These are phyloP conservation scores for Chaetoderma sp. DNA, from an alignment of 2,888 invertebrate genomes.

Conservation along the genomic window DNA sequence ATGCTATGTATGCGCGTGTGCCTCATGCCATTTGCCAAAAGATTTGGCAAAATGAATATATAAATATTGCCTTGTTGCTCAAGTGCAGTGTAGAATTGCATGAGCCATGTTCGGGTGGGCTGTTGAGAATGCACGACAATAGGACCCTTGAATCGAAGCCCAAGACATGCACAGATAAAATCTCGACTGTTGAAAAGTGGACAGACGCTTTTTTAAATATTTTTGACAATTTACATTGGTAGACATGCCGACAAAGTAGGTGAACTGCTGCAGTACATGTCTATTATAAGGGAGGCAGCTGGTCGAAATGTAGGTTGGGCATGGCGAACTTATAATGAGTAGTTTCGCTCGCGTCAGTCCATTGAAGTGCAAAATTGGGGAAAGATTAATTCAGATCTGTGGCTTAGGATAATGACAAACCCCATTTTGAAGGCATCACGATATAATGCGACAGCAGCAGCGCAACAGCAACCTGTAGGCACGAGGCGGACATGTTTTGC, in stretches of 20 bases:
- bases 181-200: conserved; percentile 25
- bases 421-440: too few relatives aligned
- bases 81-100: conserved; percentile 17
- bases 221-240: conserved; percentile 4
- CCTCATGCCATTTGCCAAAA: conserved; percentile 8
- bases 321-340: conserved; percentile 28
- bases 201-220: conserved; percentile 29
- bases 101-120: conserved; percentile 12
- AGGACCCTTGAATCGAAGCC: conserved; percentile 13
- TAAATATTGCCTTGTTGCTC: conserved; percentile 21
- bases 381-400: conserved; percentile 21
- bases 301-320: not conserved
- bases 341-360: conserved; percentile 23
- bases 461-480: too few relatives aligned
- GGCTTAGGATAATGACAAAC: conserved; percentile 15
- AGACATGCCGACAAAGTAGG: conserved; percentile 5
- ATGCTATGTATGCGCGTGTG: conserved; percentile 14
- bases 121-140: not conserved
- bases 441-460: too few relatives aligned
- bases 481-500: conserved; percentile 14
- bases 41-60: conserved; percentile 16
- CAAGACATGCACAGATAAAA: conserved; percentile 17
- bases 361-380: conserved; percentile 6
- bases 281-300: conserved; percentile 20
- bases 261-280: conserved; percentile 24